phyloP scores from a whole-genome alignment of 2,797 vertebrate species.

The Carcharodon carcharias region DNA sequence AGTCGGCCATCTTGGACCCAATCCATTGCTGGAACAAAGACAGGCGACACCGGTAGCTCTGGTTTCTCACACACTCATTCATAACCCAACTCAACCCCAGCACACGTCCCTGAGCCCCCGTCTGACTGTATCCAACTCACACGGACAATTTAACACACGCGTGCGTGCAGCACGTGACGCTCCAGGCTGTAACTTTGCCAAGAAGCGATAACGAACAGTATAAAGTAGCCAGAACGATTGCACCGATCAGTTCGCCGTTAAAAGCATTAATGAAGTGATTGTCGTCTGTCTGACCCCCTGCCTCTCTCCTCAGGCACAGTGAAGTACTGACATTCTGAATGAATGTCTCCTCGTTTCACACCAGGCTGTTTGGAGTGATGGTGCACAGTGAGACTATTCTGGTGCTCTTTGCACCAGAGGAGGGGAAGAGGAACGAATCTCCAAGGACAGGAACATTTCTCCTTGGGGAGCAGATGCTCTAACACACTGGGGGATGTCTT shows the following conservation, averaged over 20 bases:
- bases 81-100: background rate
- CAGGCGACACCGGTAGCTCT: rapidly evolving
- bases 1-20: too few species aligned
- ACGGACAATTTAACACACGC: background rate
- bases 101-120: background rate
- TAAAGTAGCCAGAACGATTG: background rate
- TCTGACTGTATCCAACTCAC: background rate
- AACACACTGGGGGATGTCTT: background rate
- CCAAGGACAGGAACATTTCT: background rate
- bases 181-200: background rate
- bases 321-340: background rate
- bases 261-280: background rate
- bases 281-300: background rate
- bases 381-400: too few species aligned
- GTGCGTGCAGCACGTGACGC: background rate
- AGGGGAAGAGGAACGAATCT: background rate
- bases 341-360: background rate
- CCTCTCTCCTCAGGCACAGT: too few species aligned
- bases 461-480: background rate
- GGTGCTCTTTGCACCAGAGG: too few species aligned
- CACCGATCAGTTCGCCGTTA: background rate
- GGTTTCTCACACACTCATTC: background rate
- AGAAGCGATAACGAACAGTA: background rate
- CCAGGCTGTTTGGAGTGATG: background rate
- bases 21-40: background rate